Evolutionary conservation across 2,797 vertebrate genomes (phyloP), one percentile per base, ranked within the genome.

Genomic region (Gambusia yucatana): DNA sequence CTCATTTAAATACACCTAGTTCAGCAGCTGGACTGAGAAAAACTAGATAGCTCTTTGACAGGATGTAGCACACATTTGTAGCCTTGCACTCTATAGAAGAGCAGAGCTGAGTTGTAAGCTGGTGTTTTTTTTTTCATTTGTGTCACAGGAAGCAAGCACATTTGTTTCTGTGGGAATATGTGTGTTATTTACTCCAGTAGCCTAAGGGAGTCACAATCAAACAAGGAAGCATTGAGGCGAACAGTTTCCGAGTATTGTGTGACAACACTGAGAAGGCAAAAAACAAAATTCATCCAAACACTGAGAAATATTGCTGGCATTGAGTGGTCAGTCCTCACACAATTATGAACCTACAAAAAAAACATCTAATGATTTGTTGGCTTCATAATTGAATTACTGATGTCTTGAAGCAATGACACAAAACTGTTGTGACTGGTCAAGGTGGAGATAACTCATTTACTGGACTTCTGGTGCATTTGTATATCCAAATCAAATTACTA

Each of bases 81-180:
- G 76, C 70, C 46, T 76, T 76, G 47, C 78, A 63, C 65, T 77
- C 78, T 57, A 57, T 48, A 55, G 78, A 79, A 65, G 72, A 88
- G 83, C 0, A 33, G 79, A 55, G 77, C 78, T 61, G 65, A 86
- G 80, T 59, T 78, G 76, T 69, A 84, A 88, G 91, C 91, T 92
- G 91, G 90, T 90, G 87, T 90, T 88, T 85, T 44, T 90, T 88
- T 85, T 44, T 71, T 81, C 11, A 7, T 88, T 90, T 72, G 79
- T 82, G 78, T 84, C 80, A 77, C 55, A 57, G 50, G 74, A 85
- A 79, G 76, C 72, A 22, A 79, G 78, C 67, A 36, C 78, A 67
- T 82, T 87, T 77, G 81, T 79, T 83, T 78, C 50, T 72, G 30
- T 14, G 8, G 81, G 76, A 71, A 65, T n/a, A 11, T 17, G 79